Base-by-base conservation (phyloP, 1,140 invertebrate genomes). In the Sycophaga agraensis region DNA sequence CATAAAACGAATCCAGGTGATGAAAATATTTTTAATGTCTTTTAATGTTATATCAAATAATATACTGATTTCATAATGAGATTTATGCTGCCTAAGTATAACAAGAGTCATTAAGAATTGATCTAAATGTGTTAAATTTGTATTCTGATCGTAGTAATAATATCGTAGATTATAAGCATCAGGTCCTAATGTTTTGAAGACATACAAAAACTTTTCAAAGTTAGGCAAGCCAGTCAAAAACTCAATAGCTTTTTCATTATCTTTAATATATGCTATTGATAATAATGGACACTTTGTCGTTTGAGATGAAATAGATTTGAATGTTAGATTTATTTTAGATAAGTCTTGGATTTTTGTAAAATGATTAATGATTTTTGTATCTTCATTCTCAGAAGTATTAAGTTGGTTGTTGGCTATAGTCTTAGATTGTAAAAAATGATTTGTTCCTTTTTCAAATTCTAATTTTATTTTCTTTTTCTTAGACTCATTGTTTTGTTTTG, bases 1-100 rank as follows among this genome's bases (percentile, higher is more conserved):
- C 50, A 53, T 53, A 16, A 53, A 53, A 39, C 14, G 19, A 9
- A 53, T 40, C 50, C 35, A 53, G 6, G 35, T 53, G 39, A 53
- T 53, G 39, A 53, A 53, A 39, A 53, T 53, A 53, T 53, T 53
- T 53, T 53, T 53, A 4, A 53, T 53, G 11, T 53, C 50, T 16
- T 16, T 39, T 16, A 53, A 40, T 24, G 34, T 53, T 53, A 53
- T 31, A 40, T 39, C 19, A 17, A 53, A 53, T 24, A 53, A 39
- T n/a, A 53, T 53, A 39, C 50, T 53, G 2, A 53, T 53, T n/a
- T 53, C 50, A 39, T 22, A 53, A 39, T 53, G 50, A 22, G 35
- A 53, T 39, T 53, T 53, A 22, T 53, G 50, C 12, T 39, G 11
- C 24, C 16, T 39, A 2, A 53, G n/a, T 2, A 53, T 5, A 4